Evolutionary conservation across 2,888 invertebrate genomes (phyloP), one percentile per base, ranked within the genome.

Genomic region (Acleris literana): DNA sequence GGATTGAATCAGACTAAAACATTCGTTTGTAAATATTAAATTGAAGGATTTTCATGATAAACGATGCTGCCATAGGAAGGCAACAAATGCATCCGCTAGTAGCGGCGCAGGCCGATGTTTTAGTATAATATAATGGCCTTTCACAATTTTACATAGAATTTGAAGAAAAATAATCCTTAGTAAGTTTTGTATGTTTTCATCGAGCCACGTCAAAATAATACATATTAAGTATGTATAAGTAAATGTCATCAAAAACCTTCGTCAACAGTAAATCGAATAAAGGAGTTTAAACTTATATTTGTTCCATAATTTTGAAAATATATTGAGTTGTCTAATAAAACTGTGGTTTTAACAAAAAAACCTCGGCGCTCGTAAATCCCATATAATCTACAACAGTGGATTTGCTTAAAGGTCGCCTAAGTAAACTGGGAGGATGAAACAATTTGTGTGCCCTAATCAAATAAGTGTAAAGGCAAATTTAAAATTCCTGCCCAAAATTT

Each of bases 391-490:
- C 77, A 53, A 53, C 74, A 72, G 79, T 72, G 73, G 75, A 74
- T 76, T 69, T 62, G 55, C 48, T 55, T 39, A 54, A 59, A 44
- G 56, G 69, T 69, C 69, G 73, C 83, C 80, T 79, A 81, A 82
- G 80, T 75, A 82, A 83, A 84, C 82, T 73, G 71, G 25, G 71
- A 74, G 82, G 83, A 85, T 85, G 79, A 84, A 85, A 86, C 85
- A 84, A 88, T 88, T 87, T 84, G 84, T 81, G 83, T 76, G 79
- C 79, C 86, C 84, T 85, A 85, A 87, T 86, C 86, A 88, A 89
- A 88, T 86, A 87, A 83, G 81, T 81, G 81, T 81, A 80, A 82
- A 82, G 80, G 80, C 76, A 80, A 82, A 84, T 85, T 87, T 86
- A 75, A 86, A 87, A 86, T 83, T 85, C 76, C 78, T 73, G 68